A percentile compares a stretch with the other conserved stretches of the same genome.
phyloP scores from a whole-genome alignment of 1,140 invertebrate species.

The Heliothis subflexa region DNA sequence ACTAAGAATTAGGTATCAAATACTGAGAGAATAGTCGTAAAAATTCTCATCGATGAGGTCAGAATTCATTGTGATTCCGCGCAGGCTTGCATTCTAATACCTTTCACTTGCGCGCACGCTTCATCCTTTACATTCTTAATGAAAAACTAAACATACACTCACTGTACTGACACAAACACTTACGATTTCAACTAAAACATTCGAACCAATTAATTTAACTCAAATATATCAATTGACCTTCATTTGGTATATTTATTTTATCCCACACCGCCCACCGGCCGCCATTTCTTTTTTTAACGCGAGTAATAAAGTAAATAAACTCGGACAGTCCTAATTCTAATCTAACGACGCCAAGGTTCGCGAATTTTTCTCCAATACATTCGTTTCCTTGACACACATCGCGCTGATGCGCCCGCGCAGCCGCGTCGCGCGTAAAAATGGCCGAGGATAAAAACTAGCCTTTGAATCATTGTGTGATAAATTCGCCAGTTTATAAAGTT shows the following conservation, averaged over 20 bases:
- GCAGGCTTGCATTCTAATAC: conserved; percentile 21
- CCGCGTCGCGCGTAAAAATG: conserved; percentile 62
- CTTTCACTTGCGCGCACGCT: conserved; percentile 32
- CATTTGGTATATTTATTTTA: conserved; percentile 29
- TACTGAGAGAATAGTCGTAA: neutral
- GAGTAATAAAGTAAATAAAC: conserved; percentile 75
- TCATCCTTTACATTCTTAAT: conserved; percentile 26
- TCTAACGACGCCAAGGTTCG: conserved; percentile 76
- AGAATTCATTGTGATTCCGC: conserved; percentile 23
- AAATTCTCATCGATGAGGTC: conserved; percentile 18
- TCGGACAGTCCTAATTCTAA: conserved; percentile 81
- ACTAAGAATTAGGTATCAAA: no score
- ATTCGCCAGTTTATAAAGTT: conserved; percentile 7
- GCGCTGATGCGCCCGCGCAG: conserved; percentile 64
- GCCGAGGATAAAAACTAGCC: conserved; percentile 57
- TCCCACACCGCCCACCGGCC: conserved; percentile 10
- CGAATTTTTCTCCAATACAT: conserved; percentile 80
- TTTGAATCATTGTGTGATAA: conserved; percentile 54
- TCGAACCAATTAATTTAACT: neutral
- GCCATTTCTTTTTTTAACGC: conserved; percentile 55
- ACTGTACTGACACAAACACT: neutral
- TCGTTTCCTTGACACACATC: conserved; percentile 78
- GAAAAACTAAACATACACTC: neutral
- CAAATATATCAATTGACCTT: conserved; percentile 43
- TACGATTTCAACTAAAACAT: conserved; percentile 4